Evolutionary conservation across 1,140 invertebrate species (phyloP).

Genomic region (Helicorthomorpha holstii): DNA sequence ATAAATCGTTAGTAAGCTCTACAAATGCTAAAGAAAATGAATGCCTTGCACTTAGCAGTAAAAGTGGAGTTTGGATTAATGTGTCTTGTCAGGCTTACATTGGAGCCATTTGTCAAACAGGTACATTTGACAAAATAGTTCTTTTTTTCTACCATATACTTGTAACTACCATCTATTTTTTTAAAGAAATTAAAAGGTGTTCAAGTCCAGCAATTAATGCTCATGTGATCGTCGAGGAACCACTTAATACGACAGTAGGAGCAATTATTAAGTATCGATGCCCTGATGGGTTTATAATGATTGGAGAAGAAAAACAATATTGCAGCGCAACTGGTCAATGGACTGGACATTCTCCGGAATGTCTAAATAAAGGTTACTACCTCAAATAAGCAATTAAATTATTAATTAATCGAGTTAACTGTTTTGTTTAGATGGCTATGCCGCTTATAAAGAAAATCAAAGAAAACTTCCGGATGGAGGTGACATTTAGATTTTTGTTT

Average conservation of each 20-base stretch:
- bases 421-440: no score
- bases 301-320: neutral
- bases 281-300: neutral
- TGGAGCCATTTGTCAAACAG: neutral
- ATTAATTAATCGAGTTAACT: neutral
- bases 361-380: neutral
- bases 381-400: neutral
- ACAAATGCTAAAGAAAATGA: neutral
- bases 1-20: neutral
- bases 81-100: neutral
- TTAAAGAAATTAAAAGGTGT: neutral
- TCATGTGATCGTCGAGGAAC: neutral
- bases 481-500: neutral
- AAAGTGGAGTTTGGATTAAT: neutral
- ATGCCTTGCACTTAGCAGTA: neutral
- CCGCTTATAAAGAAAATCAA: no score
- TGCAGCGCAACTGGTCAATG: neutral
- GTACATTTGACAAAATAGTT: neutral
- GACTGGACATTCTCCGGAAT: neutral
- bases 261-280: neutral
- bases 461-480: neutral
- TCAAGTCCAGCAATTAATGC: neutral
- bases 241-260: neutral
- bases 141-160: neutral
- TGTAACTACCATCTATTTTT: neutral